phyloP scores from a whole-genome alignment of 2,888 invertebrate genomes.

The Pherbina coryleti region DNA sequence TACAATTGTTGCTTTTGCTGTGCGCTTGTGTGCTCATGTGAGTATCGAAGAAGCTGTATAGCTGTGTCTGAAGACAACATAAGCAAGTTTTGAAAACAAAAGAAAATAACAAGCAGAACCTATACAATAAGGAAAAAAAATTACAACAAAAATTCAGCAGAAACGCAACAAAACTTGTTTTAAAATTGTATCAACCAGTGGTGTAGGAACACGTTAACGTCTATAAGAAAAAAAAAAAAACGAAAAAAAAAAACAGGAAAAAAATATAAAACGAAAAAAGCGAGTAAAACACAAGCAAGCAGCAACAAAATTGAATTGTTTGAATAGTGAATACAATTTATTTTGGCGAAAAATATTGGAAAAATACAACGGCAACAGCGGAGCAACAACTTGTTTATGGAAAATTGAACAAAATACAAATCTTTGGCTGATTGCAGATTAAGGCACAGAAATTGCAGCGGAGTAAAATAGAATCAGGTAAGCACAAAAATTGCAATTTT shows the following conservation, averaged over 20 bases:
- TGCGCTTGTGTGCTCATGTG: not conserved
- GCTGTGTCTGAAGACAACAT: not conserved
- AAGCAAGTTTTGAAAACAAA: not conserved
- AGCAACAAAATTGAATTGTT: not conserved
- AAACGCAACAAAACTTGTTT: slow-evolving; percentile 4
- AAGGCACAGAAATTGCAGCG: too few relatives aligned
- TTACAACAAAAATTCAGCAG: not conserved
- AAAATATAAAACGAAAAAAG: not conserved
- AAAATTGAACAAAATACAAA: too few relatives aligned
- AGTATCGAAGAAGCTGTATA: not conserved
- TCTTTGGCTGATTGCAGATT: too few relatives aligned
- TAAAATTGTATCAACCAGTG: slow-evolving; percentile 7
- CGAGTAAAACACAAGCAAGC: not conserved
- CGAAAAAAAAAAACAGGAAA: not conserved
- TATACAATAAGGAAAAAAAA: not conserved
- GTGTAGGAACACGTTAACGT: not conserved
- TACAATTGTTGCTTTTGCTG: slow-evolving; percentile 11
- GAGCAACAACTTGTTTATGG: too few relatives aligned
- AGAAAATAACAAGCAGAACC: not conserved
- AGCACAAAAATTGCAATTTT: too few relatives aligned
- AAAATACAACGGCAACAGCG: not conserved
- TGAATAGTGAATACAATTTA: not conserved
- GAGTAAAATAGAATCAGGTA: too few relatives aligned
- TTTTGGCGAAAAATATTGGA: not conserved
- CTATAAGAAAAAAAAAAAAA: not conserved